Evolutionary conservation across 1,140 invertebrate species (phyloP).

Genomic region (Drosophila lacteicornis): DNA sequence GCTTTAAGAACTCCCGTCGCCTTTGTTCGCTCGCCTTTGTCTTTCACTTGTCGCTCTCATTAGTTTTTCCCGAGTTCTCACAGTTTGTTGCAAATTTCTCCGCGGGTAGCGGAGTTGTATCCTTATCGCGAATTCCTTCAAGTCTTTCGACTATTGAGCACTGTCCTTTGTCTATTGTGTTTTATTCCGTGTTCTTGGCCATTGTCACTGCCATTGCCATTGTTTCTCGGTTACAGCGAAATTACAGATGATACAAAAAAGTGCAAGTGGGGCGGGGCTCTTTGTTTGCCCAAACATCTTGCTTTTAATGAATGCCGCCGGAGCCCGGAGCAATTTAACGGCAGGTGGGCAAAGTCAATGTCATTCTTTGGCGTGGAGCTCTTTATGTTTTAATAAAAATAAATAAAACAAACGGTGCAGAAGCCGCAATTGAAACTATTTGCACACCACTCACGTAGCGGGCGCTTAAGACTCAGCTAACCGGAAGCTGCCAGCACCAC

Average conservation of each 20-base stretch:
- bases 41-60: conserved; percentile 58
- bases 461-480: conserved; percentile 75
- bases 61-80: conserved; percentile 59
- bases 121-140: conserved; percentile 68
- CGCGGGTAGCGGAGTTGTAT: conserved; percentile 23
- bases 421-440: conserved; percentile 84
- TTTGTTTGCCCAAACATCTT: conserved; percentile 48
- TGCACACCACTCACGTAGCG: conserved; percentile 82
- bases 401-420: conserved; percentile 80
- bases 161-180: conserved; percentile 52
- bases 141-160: conserved; percentile 70
- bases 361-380: conserved; percentile 60
- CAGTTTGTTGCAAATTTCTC: conserved; percentile 43
- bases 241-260: conserved; percentile 71
- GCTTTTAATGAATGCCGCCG: conserved; percentile 73
- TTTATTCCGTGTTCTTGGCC: conserved; percentile 35
- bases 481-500: conserved; percentile 77
- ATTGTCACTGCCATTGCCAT: conserved; percentile 39
- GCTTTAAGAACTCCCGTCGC: conserved; percentile 43
- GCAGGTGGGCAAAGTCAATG: conserved; percentile 81
- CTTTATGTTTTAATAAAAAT: conserved; percentile 84
- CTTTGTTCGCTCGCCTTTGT: conserved; percentile 60
- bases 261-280: conserved; percentile 55
- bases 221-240: conserved; percentile 42
- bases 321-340: conserved; percentile 67